Base-by-base conservation (phyloP, 2,888 invertebrate genomes). In the Philhelius pedissequus region DNA sequence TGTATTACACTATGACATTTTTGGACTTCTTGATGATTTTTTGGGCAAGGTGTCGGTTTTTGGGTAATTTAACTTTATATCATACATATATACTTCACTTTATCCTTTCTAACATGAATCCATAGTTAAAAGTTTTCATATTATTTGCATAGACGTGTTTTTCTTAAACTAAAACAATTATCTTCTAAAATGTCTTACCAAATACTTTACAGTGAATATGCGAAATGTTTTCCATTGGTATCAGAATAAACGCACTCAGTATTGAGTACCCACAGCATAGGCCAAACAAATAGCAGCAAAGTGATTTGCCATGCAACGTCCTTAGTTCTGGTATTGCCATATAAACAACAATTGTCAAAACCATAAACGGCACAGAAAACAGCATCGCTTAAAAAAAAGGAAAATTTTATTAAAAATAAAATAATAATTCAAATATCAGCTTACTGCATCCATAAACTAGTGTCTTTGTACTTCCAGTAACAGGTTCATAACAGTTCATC, bases 251-350 rank as follows among this genome's bases (percentile, higher is more conserved):
- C 1, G 86, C 60, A 8, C 88, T 93, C 66, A 96, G 90, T 75
- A 94, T 92, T 0, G 93, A 90, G 88, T 95, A 96, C 0, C 94
- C 95, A 1, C 94, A 89, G 80, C 94, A 92, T 15, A 96, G 92
- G 0, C 94, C 94, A 2, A 93, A 91, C 38, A 96, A 94, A 90
- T 96, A 96, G 76, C 95, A 94, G 93, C 96, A 95, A 79, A 96
- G 90, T 0, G 95, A 95, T 91, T 94, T 94, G n/a, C 96, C 96
- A 87, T 96, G 96, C 15, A 96, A 92, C 89, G 96, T 96, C 56
- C 94, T 92, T 40, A 95, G 90, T 86, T 96, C 95, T 0, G 95
- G 94, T 70, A 96, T 93, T 56, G 94, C 90, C 4, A 94, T 94
- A 89, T 96, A 96, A 0, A 96, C 95, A 48, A 95, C 87, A 86